phyloP scores from a whole-genome alignment of 53 echinoderm and acorn worm genomes.

The Stichopus horrens region DNA sequence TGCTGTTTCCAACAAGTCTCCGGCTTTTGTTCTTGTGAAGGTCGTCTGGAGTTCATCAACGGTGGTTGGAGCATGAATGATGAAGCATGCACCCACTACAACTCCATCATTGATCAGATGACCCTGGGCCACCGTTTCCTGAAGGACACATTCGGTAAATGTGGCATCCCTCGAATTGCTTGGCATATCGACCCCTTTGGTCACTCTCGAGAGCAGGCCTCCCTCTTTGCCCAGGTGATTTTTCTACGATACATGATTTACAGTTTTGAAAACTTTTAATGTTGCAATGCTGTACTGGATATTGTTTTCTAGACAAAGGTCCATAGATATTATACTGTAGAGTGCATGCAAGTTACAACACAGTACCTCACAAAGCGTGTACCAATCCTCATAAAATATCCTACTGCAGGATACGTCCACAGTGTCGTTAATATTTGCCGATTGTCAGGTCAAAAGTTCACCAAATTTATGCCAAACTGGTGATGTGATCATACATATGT shows the following conservation, averaged over 20 bases:
- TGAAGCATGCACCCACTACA: constrained; percentile 91
- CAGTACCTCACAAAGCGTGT: too few species aligned
- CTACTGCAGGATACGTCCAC: too few species aligned
- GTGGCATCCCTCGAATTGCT: constrained; percentile 78
- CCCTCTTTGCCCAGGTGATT: constrained; percentile 86
- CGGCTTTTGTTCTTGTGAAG: constrained; percentile 31
- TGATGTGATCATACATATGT: too few species aligned
- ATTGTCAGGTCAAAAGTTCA: too few species aligned
- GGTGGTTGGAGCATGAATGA: constrained; percentile 99
- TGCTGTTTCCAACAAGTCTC: too few species aligned
- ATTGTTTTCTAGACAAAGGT: not conserved
- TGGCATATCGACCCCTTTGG: constrained; percentile 99
- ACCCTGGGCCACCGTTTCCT: constrained; percentile 82
- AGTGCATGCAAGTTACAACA: too few species aligned
- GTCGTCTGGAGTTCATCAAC: constrained; percentile 97
- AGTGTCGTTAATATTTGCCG: too few species aligned
- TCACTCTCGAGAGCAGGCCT: constrained; percentile 89
- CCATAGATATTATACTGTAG: too few species aligned
- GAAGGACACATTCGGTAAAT: constrained; percentile 84
- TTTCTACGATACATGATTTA: not conserved
- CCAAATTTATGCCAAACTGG: too few species aligned
- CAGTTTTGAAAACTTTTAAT: not conserved
- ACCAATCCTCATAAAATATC: too few species aligned
- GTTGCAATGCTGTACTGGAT: not conserved
- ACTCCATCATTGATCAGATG: constrained; percentile 98